Conservation (phyloP, 2,113 vertebrate species). For the Sterna hirundo region DNA sequence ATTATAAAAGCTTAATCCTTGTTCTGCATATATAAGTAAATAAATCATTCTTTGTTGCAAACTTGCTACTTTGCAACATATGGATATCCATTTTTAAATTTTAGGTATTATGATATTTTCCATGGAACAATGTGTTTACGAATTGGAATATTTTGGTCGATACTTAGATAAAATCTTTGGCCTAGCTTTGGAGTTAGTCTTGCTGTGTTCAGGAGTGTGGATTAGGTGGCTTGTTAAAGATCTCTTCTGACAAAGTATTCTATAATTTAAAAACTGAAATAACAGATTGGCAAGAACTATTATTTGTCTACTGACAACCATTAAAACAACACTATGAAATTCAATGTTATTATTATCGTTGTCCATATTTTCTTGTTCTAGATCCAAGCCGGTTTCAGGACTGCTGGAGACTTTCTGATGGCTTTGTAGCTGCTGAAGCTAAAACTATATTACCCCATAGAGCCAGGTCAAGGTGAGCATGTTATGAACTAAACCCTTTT, state of each 20-base stretch:
- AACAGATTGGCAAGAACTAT: neutral
- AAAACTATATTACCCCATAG: conserved; percentile 95
- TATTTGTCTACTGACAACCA: neutral
- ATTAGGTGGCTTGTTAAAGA: neutral
- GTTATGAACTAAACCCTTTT: neutral
- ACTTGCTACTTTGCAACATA: neutral
- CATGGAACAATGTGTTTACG: neutral
- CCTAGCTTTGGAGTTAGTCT: neutral
- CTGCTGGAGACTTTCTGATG: conserved; percentile 95
- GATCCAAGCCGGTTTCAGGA: conserved; percentile 95
- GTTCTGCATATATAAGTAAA: accelerated
- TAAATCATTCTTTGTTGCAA: neutral
- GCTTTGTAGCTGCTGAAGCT: conserved; percentile 96
- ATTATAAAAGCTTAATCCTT: neutral
- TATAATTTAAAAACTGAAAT: neutral
- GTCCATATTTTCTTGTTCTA: conserved; percentile 48
- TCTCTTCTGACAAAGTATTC: neutral
- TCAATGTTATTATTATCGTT: neutral
- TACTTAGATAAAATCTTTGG: neutral
- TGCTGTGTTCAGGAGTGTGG: neutral
- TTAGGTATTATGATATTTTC: neutral
- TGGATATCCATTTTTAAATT: neutral
- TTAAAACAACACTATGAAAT: neutral
- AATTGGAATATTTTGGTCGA: neutral
- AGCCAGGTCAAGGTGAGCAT: conserved; percentile 89